Conservation (phyloP, 2,113 vertebrate genomes). For the Burhinus oedicnemus region DNA sequence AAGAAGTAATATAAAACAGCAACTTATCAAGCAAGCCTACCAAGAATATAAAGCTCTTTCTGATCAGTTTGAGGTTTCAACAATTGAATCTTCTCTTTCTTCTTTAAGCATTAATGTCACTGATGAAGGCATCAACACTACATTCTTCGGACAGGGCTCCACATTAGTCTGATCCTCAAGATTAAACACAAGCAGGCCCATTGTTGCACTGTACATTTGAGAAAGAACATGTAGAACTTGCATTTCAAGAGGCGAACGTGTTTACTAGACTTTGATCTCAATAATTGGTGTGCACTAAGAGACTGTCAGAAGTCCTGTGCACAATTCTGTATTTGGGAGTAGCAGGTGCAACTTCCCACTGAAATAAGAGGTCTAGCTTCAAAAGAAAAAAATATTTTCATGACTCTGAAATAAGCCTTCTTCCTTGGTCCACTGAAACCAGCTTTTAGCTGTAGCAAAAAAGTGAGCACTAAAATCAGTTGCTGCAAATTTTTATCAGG, state of each 20-base stretch:
- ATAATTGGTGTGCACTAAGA: rapidly evolving
- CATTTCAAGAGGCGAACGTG: not conserved
- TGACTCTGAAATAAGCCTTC: not conserved
- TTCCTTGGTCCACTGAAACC: not conserved
- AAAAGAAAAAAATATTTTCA: not conserved
- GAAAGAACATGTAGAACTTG: not conserved
- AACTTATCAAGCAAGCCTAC: not conserved
- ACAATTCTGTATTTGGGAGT: not conserved
- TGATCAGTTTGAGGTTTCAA: not conserved
- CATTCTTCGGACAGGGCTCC: not conserved
- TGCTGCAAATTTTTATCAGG: not conserved
- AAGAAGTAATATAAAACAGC: not conserved
- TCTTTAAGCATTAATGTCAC: not conserved
- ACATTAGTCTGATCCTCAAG: not conserved
- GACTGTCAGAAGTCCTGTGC: not conserved
- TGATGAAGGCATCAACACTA: not conserved
- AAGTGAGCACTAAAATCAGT: not conserved
- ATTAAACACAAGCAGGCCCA: not conserved
- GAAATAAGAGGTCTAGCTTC: not conserved
- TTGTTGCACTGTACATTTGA: not conserved
- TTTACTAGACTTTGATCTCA: not conserved
- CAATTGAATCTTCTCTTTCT: not conserved
- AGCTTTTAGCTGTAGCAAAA: not conserved
- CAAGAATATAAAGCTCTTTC: not conserved
- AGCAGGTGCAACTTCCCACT: not conserved